phyloP scores from a whole-genome alignment of 2,888 invertebrate species.

The Taphrorychus bicolor region DNA sequence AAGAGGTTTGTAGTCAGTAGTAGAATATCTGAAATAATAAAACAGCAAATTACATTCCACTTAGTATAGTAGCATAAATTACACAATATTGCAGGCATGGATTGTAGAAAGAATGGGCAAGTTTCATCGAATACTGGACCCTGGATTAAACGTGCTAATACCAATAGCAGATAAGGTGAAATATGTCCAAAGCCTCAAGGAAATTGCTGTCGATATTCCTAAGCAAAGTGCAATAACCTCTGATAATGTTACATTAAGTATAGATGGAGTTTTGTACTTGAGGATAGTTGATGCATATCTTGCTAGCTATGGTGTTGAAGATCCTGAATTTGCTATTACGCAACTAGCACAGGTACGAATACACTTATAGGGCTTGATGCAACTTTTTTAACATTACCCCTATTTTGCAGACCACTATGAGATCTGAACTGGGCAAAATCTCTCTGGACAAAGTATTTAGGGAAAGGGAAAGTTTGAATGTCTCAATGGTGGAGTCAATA shows the following conservation, averaged over 20 bases:
- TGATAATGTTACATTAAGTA: constrained; percentile 95
- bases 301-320: constrained; percentile 97
- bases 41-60: too few relatives aligned
- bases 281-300: constrained; percentile 92
- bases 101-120: constrained; percentile 98
- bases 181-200: constrained; percentile 98
- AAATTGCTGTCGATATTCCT: constrained; percentile 99
- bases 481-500: constrained; percentile 92
- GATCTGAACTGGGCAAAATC: constrained; percentile 98
- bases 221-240: constrained; percentile 98
- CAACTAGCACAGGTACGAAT: constrained; percentile 86
- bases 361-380: too few relatives aligned
- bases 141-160: constrained; percentile 91
- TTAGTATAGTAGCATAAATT: constrained; percentile 3
- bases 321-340: constrained; percentile 98
- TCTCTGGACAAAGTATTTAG: constrained; percentile 94
- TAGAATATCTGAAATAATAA: too few relatives aligned
- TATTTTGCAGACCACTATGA: constrained; percentile 84
- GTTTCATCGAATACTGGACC: constrained; percentile 91
- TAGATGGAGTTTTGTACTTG: constrained; percentile 97
- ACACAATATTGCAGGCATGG: constrained; percentile 77
- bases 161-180: constrained; percentile 92
- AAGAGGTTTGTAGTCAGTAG: constrained; percentile 84
- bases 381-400: too few relatives aligned
- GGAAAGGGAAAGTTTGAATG: constrained; percentile 95